phyloP scores from a whole-genome alignment of 2,888 invertebrate species.

The Sesia apiformis region DNA sequence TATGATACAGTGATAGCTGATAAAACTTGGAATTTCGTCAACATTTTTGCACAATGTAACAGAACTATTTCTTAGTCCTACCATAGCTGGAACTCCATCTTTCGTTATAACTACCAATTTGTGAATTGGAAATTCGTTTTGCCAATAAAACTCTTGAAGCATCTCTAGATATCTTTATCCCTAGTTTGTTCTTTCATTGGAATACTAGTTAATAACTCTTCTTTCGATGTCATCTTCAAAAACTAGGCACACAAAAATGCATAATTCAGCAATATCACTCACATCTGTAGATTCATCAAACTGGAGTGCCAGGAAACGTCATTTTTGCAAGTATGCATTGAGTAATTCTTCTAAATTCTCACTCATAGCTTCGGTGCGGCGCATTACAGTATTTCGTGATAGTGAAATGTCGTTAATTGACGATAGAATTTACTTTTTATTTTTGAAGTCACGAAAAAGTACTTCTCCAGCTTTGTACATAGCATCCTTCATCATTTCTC shows the following conservation, averaged over 20 bases:
- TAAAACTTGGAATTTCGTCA: conserved; percentile 9
- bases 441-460: not conserved
- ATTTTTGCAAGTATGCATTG: not conserved
- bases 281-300: conserved; percentile 18
- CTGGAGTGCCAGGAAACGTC: conserved; percentile 5
- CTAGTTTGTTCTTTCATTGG: conserved; percentile 3
- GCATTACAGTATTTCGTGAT: not conserved
- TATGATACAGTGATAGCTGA: no score
- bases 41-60: conserved; percentile 9
- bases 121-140: conserved; percentile 9
- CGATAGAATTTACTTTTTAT: not conserved
- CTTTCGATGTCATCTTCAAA: conserved; percentile 10
- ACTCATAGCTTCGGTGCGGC: not conserved
- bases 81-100: conserved; percentile 17
- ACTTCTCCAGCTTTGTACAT: no score
- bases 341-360: not conserved
- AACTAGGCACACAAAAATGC: conserved; percentile 13
- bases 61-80: conserved; percentile 13
- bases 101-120: conserved; percentile 15
- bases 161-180: conserved; percentile 13
- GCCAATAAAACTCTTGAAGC: conserved; percentile 12
- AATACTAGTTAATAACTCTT: conserved; percentile 11
- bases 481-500: no score
- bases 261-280: conserved; percentile 13
- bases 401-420: not conserved